These are phyloP conservation scores for Perizoma affinitatum DNA, from an alignment of 2,888 invertebrate species.

Conservation along the genomic window DNA sequence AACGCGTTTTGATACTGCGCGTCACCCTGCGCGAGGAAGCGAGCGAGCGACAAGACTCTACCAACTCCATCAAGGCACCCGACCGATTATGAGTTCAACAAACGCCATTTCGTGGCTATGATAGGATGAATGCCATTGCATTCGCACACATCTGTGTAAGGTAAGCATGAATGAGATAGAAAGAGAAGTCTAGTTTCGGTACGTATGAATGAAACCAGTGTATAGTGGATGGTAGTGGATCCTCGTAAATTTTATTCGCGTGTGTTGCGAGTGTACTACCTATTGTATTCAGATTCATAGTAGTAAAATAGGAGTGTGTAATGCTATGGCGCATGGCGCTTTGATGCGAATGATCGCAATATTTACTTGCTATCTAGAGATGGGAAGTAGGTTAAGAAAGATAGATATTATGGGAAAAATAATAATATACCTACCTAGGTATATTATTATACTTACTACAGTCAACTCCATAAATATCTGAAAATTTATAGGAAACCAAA, in stretches of 20 bases:
- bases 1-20: constrained; percentile 75
- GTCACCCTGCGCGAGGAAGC: constrained; percentile 77
- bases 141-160: constrained; percentile 51
- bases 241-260: constrained; percentile 71
- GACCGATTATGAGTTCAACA: constrained; percentile 61
- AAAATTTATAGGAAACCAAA: too few species aligned
- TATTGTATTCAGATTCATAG: constrained; percentile 27
- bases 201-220: constrained; percentile 80
- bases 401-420: too few species aligned
- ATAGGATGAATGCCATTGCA: constrained; percentile 56
- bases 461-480: too few species aligned
- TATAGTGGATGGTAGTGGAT: constrained; percentile 69
- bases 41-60: constrained; percentile 64
- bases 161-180: constrained; percentile 71
- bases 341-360: too few species aligned
- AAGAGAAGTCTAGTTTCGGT: constrained; percentile 79
- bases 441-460: too few species aligned
- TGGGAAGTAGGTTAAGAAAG: too few species aligned
- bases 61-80: constrained; percentile 54
- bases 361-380: too few species aligned
- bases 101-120: constrained; percentile 70
- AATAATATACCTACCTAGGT: too few species aligned
- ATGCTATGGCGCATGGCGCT: constrained; percentile 5
- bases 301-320: constrained; percentile 27
- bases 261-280: constrained; percentile 43